phyloP scores from a whole-genome alignment of 2,113 vertebrate genomes.

The Suricata suricatta region DNA sequence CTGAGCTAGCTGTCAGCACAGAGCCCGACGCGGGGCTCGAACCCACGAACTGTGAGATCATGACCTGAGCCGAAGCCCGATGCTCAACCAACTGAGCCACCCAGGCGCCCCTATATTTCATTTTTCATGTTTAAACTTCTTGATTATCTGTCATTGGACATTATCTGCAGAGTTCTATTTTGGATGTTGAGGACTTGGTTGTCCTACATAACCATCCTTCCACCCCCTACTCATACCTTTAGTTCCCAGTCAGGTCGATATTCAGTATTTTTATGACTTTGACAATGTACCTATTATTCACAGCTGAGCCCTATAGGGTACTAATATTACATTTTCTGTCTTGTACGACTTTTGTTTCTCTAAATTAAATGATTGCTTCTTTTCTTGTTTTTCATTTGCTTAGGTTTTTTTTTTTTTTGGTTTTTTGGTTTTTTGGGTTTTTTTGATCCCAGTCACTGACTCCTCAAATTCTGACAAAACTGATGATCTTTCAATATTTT shows the following conservation, averaged over 20 bases:
- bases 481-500: conserved; percentile 19
- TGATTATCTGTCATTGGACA: conserved; percentile 26
- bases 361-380: conserved; percentile 37
- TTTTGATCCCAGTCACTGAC: not conserved
- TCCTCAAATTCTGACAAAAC: conserved; percentile 39
- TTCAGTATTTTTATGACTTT: conserved; percentile 12
- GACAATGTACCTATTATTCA: not conserved
- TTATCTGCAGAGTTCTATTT: not conserved
- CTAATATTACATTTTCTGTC: conserved; percentile 38
- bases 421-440: conserved; percentile 8
- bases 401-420: not conserved
- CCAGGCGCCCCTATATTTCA: not conserved
- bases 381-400: conserved; percentile 34
- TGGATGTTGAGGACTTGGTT: not conserved
- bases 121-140: conserved; percentile 47
- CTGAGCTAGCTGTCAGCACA: too few species aligned
- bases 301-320: not conserved
- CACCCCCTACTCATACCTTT: not conserved
- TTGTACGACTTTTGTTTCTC: conserved; percentile 10
- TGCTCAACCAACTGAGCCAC: too few species aligned
- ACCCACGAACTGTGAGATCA: too few species aligned
- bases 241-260: conserved; percentile 4
- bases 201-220: not conserved
- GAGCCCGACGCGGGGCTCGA: too few species aligned
- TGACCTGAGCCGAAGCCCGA: too few species aligned